Evolutionary conservation across 2,797 vertebrate species (phyloP), one percentile per base, ranked within the genome.

Genomic region (Rhadinocentrus ornatus): DNA sequence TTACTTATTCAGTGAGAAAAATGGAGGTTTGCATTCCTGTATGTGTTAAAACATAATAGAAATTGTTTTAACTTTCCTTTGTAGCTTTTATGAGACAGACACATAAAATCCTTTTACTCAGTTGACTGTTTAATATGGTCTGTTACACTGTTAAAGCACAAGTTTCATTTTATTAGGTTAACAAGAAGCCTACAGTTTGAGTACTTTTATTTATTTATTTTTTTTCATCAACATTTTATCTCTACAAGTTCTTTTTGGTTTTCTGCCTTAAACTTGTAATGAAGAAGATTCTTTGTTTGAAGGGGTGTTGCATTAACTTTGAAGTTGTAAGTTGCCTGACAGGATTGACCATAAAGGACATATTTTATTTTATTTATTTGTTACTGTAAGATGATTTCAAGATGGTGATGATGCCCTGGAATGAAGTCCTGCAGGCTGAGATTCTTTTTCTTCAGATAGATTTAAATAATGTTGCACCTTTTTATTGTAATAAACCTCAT

Each of bases 301-400:
- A 78, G 67, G 48, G 61, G 70, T 9, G 29, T 54, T 66, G 37
- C 71, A 81, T 78, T 78, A 53, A 77, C 59, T 65, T 12, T 50
- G n/a, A 58, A 13, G 7, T 44, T 44, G 18, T 7, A 7, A 44
- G 18, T 7, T 44, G 16, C 37, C 31, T 77, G 77, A 86, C 68
- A 71, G 55, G 37, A 74, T 70, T 52, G 37, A 66, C 34, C 63
- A 46, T 61, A 39, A 69, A 63, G 35, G 15, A 73, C 66, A 13
- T 57, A 2, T 66, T 66, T 63, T 50, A 78, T 77, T 72, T 71
- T 81, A 86, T 90, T 86, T 84, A 81, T 81, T 85, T 80, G 57
- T 81, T 69, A 50, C 34, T 69, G 27, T 73, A 37, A 32, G 9
- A 20, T 76, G 44, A 72, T 78, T 62, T 77, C 60, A 77, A 67